Conservation (phyloP, 2,888 invertebrate species). For the Amphipoea lucens region DNA sequence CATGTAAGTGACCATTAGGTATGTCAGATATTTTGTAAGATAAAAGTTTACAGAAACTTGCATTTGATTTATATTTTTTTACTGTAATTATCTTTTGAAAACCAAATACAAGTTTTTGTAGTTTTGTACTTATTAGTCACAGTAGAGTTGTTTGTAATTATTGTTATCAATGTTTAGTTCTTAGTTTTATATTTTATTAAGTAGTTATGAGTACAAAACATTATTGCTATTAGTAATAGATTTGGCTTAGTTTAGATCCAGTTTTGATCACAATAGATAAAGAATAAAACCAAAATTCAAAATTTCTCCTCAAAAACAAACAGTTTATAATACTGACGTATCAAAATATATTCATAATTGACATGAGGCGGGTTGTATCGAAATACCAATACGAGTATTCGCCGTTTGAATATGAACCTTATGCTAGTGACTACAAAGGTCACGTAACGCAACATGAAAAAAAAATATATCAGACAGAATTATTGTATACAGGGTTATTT, state of each 20-base stretch:
- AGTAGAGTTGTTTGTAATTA: conserved; percentile 45
- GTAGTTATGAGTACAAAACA: conserved; percentile 54
- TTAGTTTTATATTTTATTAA: background rate
- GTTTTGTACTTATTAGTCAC: conserved; percentile 56
- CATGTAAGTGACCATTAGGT: conserved; percentile 44
- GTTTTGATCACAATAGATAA: conserved; percentile 10
- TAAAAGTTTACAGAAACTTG: conserved; percentile 17
- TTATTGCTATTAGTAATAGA: conserved; percentile 29
- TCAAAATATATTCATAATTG: conserved; percentile 43
- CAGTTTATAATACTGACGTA: conserved; percentile 61
- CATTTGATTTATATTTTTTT: conserved; percentile 34
- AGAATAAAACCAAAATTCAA: conserved; percentile 35
- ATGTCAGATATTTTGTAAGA: conserved; percentile 59
- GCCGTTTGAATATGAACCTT: background rate
- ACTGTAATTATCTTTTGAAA: background rate
- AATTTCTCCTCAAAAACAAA: conserved; percentile 32
- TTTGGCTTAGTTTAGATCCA: conserved; percentile 51
- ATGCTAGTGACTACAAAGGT: background rate
- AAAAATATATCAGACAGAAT: background rate
- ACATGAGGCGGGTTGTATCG: conserved; percentile 30
- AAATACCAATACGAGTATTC: background rate
- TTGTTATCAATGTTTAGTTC: conserved; percentile 37
- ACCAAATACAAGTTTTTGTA: conserved; percentile 46
- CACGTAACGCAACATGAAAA: accelerated
- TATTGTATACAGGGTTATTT: background rate